These are phyloP conservation scores for Tortrix viridana DNA, from an alignment of 2,888 invertebrate species.

Conservation along the genomic window DNA sequence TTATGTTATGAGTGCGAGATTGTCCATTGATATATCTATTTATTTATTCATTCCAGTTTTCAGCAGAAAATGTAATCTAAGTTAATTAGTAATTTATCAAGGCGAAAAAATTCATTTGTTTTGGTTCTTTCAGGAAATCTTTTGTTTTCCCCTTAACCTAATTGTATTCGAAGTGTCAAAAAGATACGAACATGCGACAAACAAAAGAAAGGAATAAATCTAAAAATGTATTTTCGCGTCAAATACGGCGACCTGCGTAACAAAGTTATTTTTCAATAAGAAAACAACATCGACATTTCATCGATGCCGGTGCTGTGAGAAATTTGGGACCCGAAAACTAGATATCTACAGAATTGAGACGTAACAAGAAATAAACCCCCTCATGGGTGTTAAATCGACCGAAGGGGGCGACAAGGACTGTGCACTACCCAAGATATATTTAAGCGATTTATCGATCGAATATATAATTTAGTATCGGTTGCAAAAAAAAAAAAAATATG, in stretches of 20 bases:
- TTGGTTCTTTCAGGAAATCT: too few relatives aligned
- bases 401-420: slow-evolving; percentile 1
- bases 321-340: slow-evolving; percentile 43
- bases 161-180: not conserved
- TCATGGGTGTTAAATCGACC: slow-evolving; percentile 31
- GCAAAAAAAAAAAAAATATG: too few relatives aligned
- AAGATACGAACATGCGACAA: not conserved
- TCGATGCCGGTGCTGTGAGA: slow-evolving; percentile 23
- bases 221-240: not conserved
- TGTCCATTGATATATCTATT: too few relatives aligned
- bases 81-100: too few relatives aligned
- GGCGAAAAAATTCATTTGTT: too few relatives aligned
- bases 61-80: too few relatives aligned
- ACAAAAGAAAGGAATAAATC: not conserved
- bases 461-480: too few relatives aligned
- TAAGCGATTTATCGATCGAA: too few relatives aligned
- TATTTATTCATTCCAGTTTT: too few relatives aligned
- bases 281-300: slow-evolving; percentile 26
- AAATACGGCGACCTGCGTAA: slow-evolving; percentile 12
- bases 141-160: not conserved
- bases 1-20: too few relatives aligned
- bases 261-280: slow-evolving; percentile 32
- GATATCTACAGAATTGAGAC: slow-evolving; percentile 47
- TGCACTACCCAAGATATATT: not conserved
- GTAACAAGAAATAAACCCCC: slow-evolving; percentile 43